Conservation (phyloP, 2,888 invertebrate genomes). For the Melanotus villosus region DNA sequence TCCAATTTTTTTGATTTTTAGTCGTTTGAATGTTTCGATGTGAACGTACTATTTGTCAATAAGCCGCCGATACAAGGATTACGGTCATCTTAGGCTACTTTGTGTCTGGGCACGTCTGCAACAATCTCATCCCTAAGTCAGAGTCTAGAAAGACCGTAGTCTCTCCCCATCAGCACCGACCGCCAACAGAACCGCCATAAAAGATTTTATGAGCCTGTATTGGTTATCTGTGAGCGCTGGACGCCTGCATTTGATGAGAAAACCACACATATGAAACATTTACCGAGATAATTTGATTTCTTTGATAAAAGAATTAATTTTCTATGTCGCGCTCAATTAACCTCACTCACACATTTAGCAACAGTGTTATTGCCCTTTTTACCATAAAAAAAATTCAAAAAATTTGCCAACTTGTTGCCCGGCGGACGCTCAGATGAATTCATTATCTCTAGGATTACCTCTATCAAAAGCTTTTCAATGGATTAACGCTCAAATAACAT, state of each 20-base stretch:
- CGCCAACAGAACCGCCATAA: constrained; percentile 53
- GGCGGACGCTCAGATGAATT: no score
- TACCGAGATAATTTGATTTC: constrained; percentile 46
- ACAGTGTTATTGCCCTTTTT: background rate
- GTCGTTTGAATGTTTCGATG: constrained; percentile 7
- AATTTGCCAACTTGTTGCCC: background rate
- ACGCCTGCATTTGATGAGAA: constrained; percentile 49
- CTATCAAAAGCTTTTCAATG: constrained; percentile 21
- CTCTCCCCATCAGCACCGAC: constrained; percentile 31
- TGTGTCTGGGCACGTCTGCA: constrained; percentile 27
- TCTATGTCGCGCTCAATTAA: constrained; percentile 27
- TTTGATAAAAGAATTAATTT: constrained; percentile 46
- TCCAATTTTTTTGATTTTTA: no score
- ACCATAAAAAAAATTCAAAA: background rate
- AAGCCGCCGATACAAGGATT: constrained; percentile 48
- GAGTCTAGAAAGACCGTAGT: constrained; percentile 35
- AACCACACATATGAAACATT: constrained; percentile 49
- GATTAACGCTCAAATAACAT: constrained; percentile 18
- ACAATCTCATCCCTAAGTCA: constrained; percentile 42
- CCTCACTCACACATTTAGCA: constrained; percentile 1
- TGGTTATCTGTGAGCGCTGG: constrained; percentile 56
- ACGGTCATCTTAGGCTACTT: constrained; percentile 45
- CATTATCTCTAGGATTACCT: background rate
- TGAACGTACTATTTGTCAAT: constrained; percentile 45
- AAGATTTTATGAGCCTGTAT: constrained; percentile 59